Base-by-base conservation (phyloP, 2,113 vertebrate genomes). In the Zapornia atra region DNA sequence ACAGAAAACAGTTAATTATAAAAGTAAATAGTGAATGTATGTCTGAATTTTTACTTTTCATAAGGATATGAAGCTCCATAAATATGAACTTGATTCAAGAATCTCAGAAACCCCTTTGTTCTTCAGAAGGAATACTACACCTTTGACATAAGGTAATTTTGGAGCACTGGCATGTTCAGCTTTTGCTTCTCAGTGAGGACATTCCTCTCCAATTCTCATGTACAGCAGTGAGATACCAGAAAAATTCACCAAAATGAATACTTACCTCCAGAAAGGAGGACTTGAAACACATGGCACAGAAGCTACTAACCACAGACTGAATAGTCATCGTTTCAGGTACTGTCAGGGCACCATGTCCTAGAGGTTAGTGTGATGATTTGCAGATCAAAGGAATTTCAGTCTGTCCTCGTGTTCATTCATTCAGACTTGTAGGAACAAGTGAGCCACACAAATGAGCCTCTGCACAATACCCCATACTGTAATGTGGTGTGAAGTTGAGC, bases 391-490 rank as follows among this genome's bases (percentile, higher is more conserved):
- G 63, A 3, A 64, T 9, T 59, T 63, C 29, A 63, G 28, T 36
- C 21, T 82, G 88, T 92, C 71, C 19, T 82, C 7, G 34, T 56
- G 10, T 22, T 7, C 36, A 20, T 22, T 82, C 2, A 3, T 68
- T 61, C 16, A 28, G 9, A 38, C 13, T 22, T 65, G 4, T 38
- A 71, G 36, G 11, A 72, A 15, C 3, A 80, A 76, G 36, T 24
- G 24, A 18, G 8, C 20, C 31, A 17, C 22, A 8, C 4, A 66
- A 3, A n/a, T 44, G 6, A 11, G n/a, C 17, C 36, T 78, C 31
- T 79, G 16, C 10, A 28, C 14, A 29, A 15, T 20, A n/a, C 2
- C 4, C 6, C 17, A 19, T 4, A 6, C 6, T 17, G 3, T 9
- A 54, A 7, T 6, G 6, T 40, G 18, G 8, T 36, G 12, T 85